phyloP scores from a whole-genome alignment of 2,888 invertebrate species.

The Drosophila birchii region DNA sequence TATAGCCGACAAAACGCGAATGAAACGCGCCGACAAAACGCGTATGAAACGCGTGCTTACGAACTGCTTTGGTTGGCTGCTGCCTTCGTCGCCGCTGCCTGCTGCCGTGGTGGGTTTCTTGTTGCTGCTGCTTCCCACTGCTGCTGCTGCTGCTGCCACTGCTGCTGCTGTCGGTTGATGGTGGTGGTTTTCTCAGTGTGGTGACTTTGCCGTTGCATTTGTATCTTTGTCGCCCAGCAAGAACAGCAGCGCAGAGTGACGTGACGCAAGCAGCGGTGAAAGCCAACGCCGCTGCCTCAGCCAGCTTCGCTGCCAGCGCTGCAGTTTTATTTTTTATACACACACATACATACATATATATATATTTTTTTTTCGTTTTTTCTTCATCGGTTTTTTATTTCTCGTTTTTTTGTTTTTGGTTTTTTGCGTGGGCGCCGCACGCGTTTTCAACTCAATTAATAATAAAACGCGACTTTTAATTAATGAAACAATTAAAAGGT shows the following conservation, averaged over 20 bases:
- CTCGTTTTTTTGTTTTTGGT: not conserved
- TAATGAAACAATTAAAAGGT: slow-evolving; percentile 70
- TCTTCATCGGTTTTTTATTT: not conserved
- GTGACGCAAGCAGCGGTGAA: slow-evolving; percentile 77
- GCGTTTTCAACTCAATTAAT: slow-evolving; percentile 78
- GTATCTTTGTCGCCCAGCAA: slow-evolving; percentile 69
- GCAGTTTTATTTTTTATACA: slow-evolving; percentile 6
- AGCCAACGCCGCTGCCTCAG: slow-evolving; percentile 44
- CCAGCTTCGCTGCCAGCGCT: slow-evolving; percentile 22
- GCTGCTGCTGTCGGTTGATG: slow-evolving; percentile 11
- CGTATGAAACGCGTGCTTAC: slow-evolving; percentile 28
- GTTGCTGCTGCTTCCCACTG: slow-evolving; percentile 1
- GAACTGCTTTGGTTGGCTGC: slow-evolving; percentile 39
- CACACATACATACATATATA: too few relatives aligned
- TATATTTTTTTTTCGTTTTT: not conserved
- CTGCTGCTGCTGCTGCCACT: slow-evolving; percentile 3
- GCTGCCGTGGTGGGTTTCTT: slow-evolving; percentile 42
- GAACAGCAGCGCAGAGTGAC: slow-evolving; percentile 42
- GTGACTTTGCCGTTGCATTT: slow-evolving; percentile 41
- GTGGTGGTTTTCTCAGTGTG: slow-evolving; percentile 56
- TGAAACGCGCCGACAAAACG: slow-evolving; percentile 17
- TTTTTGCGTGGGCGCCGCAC: slow-evolving; percentile 73
- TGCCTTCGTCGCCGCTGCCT: slow-evolving; percentile 31
- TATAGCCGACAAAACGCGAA: slow-evolving; percentile 18
- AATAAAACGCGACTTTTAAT: slow-evolving; percentile 64